Percentiles rank a stretch among this genome's conserved stretches.
phyloP scores from a whole-genome alignment of 2,888 invertebrate species.

The Synanthedon vespiformis region DNA sequence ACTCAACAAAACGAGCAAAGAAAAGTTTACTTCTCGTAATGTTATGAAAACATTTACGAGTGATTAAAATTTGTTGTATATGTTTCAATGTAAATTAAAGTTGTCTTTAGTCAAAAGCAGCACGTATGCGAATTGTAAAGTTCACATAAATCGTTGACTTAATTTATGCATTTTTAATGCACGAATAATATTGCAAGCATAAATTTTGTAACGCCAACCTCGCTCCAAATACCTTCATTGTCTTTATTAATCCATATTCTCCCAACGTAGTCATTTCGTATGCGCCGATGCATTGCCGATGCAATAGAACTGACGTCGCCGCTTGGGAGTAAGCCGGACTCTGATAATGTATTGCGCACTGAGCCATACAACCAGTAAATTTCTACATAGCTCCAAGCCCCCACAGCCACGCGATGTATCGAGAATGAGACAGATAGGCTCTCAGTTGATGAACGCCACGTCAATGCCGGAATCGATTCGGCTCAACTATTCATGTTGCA shows the following conservation, averaged over 20 bases:
- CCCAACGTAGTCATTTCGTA: slow-evolving; percentile 26
- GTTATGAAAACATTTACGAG: too few relatives aligned
- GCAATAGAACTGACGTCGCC: slow-evolving; percentile 31
- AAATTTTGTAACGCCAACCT: neutral
- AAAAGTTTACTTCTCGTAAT: too few relatives aligned
- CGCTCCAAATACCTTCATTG: neutral
- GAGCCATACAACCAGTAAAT: slow-evolving; percentile 32
- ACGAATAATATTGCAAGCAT: neutral
- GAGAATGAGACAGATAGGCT: slow-evolving; percentile 27
- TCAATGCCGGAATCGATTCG: neutral
- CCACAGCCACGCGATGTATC: slow-evolving; percentile 14
- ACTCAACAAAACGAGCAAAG: too few relatives aligned
- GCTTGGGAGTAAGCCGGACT: slow-evolving; percentile 20
- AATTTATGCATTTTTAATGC: too few relatives aligned
- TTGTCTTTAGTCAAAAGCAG: too few relatives aligned
- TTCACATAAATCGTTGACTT: too few relatives aligned
- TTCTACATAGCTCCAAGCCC: slow-evolving; percentile 14
- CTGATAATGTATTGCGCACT: slow-evolving; percentile 35
- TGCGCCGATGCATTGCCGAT: slow-evolving; percentile 33
- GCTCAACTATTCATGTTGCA: neutral
- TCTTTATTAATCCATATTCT: neutral
- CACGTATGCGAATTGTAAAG: too few relatives aligned
- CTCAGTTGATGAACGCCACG: slow-evolving; percentile 20
- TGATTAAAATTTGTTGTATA: too few relatives aligned
- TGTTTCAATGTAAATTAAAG: too few relatives aligned